Evolutionary conservation across 1,140 invertebrate genomes (phyloP).

Genomic region (Bombus breviceps): DNA sequence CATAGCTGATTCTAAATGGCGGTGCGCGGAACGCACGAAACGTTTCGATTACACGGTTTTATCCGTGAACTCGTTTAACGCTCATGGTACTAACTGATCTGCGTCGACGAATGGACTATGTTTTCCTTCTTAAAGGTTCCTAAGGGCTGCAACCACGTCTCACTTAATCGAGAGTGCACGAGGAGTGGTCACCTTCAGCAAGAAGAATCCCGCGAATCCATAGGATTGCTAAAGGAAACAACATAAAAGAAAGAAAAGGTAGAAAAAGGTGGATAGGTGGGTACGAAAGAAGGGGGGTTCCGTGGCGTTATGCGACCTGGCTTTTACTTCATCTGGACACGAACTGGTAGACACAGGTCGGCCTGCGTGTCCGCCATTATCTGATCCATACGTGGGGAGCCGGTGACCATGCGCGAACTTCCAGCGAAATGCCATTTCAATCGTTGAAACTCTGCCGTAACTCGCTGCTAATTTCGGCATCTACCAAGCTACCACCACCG

Average conservation of each 20-base stretch:
- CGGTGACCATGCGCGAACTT: conserved; percentile 48
- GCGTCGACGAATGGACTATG: not conserved
- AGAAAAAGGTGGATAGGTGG: not conserved
- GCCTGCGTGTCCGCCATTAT: conserved; percentile 64
- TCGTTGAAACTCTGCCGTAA: conserved; percentile 13
- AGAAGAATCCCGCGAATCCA: not conserved
- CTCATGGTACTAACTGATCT: not conserved
- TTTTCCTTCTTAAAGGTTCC: not conserved
- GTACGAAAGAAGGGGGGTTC: conserved; percentile 15
- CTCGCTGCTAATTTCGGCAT: not conserved
- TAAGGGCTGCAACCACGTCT: conserved; percentile 59
- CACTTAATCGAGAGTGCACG: conserved; percentile 56
- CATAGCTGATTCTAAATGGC: conserved; percentile 3
- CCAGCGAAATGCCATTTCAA: conserved; percentile 31
- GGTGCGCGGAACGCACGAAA: not conserved
- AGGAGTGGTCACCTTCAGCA: not conserved
- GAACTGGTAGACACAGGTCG: conserved; percentile 56
- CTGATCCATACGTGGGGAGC: conserved; percentile 54
- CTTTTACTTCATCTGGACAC: conserved; percentile 61
- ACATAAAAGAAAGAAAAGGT: not conserved
- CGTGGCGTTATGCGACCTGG: conserved; percentile 54
- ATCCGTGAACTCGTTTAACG: conserved; percentile 43
- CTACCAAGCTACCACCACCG: not conserved
- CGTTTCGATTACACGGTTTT: conserved; percentile 44
- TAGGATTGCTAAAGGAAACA: not conserved